phyloP scores from a whole-genome alignment of 2,113 vertebrate species.

The Hemicordylus capensis region DNA sequence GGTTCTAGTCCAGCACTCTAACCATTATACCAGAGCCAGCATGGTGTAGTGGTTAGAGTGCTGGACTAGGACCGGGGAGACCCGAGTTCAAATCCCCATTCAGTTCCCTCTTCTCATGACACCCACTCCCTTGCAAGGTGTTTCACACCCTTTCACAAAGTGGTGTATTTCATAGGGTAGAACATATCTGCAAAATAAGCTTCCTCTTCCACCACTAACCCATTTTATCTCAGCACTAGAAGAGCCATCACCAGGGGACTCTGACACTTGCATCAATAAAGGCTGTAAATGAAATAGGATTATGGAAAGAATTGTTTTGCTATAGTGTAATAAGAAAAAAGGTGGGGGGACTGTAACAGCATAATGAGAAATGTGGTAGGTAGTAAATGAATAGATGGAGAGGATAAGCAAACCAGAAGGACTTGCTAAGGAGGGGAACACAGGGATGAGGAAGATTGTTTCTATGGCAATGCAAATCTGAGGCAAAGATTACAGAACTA shows the following conservation, averaged over 20 bases:
- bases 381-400: conserved; percentile 40
- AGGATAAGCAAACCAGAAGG: conserved; percentile 57
- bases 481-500: conserved; percentile 37
- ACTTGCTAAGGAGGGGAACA: conserved; percentile 49
- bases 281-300: conserved; percentile 26
- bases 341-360: neutral
- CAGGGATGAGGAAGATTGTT: conserved; percentile 53
- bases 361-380: neutral
- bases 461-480: conserved; percentile 66
- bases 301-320: conserved; percentile 27
- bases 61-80: too few relatives aligned
- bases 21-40: too few relatives aligned
- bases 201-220: neutral
- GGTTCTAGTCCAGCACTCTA: too few relatives aligned
- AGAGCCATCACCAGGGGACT: fast-evolving
- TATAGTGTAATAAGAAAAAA: neutral
- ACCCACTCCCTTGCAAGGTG: neutral
- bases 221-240: neutral
- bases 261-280: conserved; percentile 29
- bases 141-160: neutral
- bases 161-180: neutral
- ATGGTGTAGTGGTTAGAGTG: too few relatives aligned
- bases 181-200: neutral
- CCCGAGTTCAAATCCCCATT: too few relatives aligned
- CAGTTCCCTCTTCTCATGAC: neutral